phyloP scores from a whole-genome alignment of 1,140 invertebrate species.

The Paraescarpia echinospica region DNA sequence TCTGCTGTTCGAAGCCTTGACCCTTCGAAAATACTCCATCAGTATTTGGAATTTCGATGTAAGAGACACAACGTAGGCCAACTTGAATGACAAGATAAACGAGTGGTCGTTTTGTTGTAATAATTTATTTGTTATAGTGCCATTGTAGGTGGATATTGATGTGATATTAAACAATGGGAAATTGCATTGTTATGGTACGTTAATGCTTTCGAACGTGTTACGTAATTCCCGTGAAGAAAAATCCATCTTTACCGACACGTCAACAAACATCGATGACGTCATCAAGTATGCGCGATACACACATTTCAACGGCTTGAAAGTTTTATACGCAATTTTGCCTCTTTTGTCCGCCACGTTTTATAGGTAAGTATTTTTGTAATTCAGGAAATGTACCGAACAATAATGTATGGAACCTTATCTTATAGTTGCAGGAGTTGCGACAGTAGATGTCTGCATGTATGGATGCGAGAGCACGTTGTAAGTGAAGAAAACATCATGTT shows the following conservation, averaged over 20 bases:
- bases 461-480: neutral
- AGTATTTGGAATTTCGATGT: too few relatives aligned
- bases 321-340: constrained; percentile 6
- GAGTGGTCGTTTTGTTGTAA: too few relatives aligned
- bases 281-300: neutral
- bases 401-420: neutral
- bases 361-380: neutral
- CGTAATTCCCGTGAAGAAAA: neutral
- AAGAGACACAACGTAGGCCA: too few relatives aligned
- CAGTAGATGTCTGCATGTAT: neutral
- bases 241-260: neutral
- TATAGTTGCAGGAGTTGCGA: neutral
- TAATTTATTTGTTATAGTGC: neutral
- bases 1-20: too few relatives aligned
- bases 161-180: neutral
- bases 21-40: too few relatives aligned
- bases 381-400: neutral
- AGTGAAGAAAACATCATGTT: neutral
- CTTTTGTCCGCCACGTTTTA: neutral
- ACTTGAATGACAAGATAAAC: too few relatives aligned
- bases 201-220: neutral
- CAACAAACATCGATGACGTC: constrained; percentile 4
- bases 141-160: neutral
- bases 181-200: neutral
- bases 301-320: neutral